Percentiles rank a stretch among this genome's conserved stretches.
These are phyloP conservation scores for Pollachius pollachius DNA, from an alignment of 2,113 vertebrate species.

Conservation along the genomic window DNA sequence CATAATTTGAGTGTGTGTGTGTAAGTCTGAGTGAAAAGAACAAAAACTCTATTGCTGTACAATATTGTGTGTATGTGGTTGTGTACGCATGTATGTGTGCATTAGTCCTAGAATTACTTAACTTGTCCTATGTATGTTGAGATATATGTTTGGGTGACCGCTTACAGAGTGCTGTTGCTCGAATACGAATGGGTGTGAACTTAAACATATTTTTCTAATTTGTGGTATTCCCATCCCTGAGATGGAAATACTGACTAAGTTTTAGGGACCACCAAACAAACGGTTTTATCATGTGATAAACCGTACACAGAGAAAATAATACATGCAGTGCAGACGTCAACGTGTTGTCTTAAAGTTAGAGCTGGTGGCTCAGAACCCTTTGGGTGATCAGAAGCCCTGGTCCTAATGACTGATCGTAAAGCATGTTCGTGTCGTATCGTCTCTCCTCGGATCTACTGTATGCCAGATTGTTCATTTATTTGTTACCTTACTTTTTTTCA, in stretches of 20 bases:
- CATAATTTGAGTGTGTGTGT: neutral
- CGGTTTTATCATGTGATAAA: neutral
- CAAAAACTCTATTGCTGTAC: too few species aligned
- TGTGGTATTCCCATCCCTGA: neutral
- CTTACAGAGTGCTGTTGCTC: neutral
- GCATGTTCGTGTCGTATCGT: constrained; percentile 72
- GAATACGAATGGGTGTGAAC: neutral
- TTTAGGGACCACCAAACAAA: neutral
- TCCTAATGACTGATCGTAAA: constrained; percentile 46
- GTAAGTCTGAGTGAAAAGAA: neutral
- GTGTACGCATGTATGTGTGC: neutral
- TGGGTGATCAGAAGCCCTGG: constrained; percentile 8
- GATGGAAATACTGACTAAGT: neutral
- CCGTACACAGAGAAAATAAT: neutral
- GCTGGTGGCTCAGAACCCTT: neutral
- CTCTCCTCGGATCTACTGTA: constrained; percentile 64
- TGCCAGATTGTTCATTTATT: constrained; percentile 53
- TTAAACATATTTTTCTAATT: neutral
- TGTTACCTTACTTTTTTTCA: too few species aligned
- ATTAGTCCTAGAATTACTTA: neutral
- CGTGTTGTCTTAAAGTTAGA: neutral
- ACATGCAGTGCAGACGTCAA: neutral
- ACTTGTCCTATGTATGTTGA: neutral
- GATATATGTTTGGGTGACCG: neutral
- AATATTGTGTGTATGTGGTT: too few species aligned